A percentile compares a stretch with the other conserved stretches of the same genome.
Conservation (phyloP, 2,888 invertebrate species). For the Drosophila paranaensis region DNA sequence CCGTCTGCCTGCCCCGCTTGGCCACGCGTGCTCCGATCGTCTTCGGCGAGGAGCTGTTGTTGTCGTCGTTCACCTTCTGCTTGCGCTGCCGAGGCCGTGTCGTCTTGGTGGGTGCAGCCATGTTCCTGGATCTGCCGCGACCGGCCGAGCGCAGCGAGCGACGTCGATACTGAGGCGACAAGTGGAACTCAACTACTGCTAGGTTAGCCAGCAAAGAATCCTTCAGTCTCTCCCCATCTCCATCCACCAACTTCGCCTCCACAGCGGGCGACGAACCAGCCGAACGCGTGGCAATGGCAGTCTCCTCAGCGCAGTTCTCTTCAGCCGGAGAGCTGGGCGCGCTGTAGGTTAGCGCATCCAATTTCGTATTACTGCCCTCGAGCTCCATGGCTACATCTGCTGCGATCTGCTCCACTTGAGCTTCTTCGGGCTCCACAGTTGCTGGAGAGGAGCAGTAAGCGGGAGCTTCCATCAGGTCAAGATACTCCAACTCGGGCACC, state of each 20-base stretch:
- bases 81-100: constrained; percentile 7
- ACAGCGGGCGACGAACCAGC: not conserved
- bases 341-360: not conserved
- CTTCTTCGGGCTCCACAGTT: not conserved
- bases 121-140: not conserved
- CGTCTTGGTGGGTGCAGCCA: not conserved
- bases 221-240: not conserved
- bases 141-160: constrained; percentile 20
- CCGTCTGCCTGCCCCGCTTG: constrained; percentile 16
- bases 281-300: not conserved
- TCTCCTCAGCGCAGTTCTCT: not conserved
- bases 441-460: not conserved
- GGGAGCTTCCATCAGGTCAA: too few species aligned
- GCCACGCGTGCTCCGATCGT: constrained; percentile 16
- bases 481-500: not conserved
- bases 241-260: not conserved
- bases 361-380: not conserved
- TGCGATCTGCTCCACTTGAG: too few species aligned
- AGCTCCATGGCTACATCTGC: not conserved
- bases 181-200: not conserved
- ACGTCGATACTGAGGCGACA: not conserved
- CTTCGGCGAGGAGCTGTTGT: not conserved
- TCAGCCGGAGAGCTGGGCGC: not conserved
- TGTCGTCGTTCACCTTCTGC: not conserved
- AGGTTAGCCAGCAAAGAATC: accelerated